Conservation (phyloP, 2,888 invertebrate species). For the Acanthosepion pharaonis region DNA sequence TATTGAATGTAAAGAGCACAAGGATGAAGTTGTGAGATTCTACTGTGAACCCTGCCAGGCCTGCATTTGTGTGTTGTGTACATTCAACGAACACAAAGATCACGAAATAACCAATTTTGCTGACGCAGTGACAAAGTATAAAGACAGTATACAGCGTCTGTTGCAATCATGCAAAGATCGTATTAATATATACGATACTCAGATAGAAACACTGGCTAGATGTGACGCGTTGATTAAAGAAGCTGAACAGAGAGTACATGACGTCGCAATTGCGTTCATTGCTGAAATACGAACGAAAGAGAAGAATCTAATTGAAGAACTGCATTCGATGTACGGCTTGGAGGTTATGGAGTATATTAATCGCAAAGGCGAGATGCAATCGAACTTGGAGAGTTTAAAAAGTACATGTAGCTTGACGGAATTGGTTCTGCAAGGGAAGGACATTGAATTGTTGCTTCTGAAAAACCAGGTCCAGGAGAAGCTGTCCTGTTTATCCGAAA, state of each 20-base stretch:
- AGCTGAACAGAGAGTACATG: constrained; percentile 72
- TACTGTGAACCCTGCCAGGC: constrained; percentile 75
- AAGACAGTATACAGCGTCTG: constrained; percentile 71
- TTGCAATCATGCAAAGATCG: constrained; percentile 70
- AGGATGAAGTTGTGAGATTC: constrained; percentile 74
- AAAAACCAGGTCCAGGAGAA: constrained; percentile 75
- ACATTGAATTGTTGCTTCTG: constrained; percentile 74
- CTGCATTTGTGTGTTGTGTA: constrained; percentile 75
- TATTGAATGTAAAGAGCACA: constrained; percentile 74
- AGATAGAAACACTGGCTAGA: constrained; percentile 66
- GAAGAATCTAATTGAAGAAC: constrained; percentile 72
- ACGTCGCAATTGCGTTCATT: constrained; percentile 73
- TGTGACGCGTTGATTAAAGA: constrained; percentile 72
- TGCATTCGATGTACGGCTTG: constrained; percentile 72
- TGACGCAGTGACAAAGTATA: constrained; percentile 74
- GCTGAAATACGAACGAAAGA: constrained; percentile 73
- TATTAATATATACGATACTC: constrained; percentile 70
- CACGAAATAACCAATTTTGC: constrained; percentile 73
- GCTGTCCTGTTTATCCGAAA: constrained; percentile 67
- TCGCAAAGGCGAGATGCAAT: constrained; percentile 68
- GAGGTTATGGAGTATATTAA: constrained; percentile 73
- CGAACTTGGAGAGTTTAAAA: constrained; percentile 71
- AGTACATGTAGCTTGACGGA: constrained; percentile 75
- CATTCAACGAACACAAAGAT: constrained; percentile 74
- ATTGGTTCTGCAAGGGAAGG: constrained; percentile 74